Conservation (phyloP, 1,140 invertebrate genomes). For the Centruroides sculpturatus region DNA sequence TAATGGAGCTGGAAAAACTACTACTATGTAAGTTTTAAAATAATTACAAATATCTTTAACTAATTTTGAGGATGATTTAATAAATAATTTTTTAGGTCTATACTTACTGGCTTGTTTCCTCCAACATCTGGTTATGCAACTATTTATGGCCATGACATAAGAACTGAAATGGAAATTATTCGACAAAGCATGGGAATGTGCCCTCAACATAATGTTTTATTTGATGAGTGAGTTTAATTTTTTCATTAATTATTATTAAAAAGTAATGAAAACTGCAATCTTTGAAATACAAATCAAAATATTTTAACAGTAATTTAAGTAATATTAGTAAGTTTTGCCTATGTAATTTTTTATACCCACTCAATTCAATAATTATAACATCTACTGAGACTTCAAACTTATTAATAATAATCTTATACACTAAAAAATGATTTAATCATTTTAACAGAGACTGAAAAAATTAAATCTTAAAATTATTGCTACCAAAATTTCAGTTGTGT, state of each 20-base stretch:
- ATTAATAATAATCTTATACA: too few species aligned
- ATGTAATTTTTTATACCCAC: not conserved
- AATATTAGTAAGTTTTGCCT: not conserved
- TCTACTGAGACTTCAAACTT: too few species aligned
- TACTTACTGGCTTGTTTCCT: conserved; percentile 55
- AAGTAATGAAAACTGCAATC: too few species aligned
- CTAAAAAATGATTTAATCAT: too few species aligned
- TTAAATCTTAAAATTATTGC: too few species aligned
- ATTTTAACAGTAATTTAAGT: not conserved
- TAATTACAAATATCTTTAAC: too few species aligned
- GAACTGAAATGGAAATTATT: conserved; percentile 37
- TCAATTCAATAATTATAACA: too few species aligned
- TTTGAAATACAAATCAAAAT: not conserved
- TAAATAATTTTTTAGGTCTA: conserved; percentile 28
- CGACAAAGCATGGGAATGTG: conserved; percentile 59
- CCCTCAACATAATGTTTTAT: conserved; percentile 41
- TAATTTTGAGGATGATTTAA: not conserved
- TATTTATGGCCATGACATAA: conserved; percentile 50
- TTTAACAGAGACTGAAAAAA: too few species aligned
- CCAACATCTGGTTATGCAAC: conserved; percentile 49
- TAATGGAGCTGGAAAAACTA: conserved; percentile 70
- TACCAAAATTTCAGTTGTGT: too few species aligned
- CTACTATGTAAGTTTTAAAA: conserved; percentile 44
- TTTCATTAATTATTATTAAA: too few species aligned
- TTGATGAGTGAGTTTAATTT: conserved; percentile 29